Base-by-base conservation (phyloP, 1,140 invertebrate genomes). In the Archivesica marissinica region DNA sequence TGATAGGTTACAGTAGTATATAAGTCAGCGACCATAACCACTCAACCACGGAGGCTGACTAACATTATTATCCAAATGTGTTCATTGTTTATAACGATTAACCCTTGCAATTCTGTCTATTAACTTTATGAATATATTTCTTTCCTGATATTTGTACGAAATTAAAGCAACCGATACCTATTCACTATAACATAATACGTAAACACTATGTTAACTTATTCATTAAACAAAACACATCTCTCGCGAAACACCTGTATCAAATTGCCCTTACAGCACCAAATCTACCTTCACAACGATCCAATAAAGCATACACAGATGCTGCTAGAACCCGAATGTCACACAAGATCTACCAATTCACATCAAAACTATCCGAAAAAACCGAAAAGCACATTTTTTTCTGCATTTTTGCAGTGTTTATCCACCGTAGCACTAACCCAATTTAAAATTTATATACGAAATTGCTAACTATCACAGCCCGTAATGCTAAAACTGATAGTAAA, bases 401-500 rank as follows among this genome's bases (percentile, higher is more conserved):
- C 13, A 35, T 64, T 64, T 64, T 35, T 64, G 59, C 59, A 35
- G 2, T 13, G 20, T 64, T 11, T 64, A 64, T 35, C 30, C 59
- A 64, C 23, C 38, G 28, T 35, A 64, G 59, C 59, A 28, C 59
- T 64, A 64, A 25, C 59, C 7, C 20, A 64, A 64, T 64, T 64
- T 64, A 64, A 30, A 15, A 64, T 64, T 35, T 64, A 64, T n/a
- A n/a, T 64, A 64, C 59, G 15, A 64, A 64, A 33, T n/a, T n/a
- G n/a, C n/a, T 64, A 33, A 64, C 30, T 17, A 64, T 2, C 59
- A 64, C 30, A 35, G 30, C 1, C n/a, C 59, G 9, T 59, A 28
- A 64, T 35, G 59, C 2, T 64, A 64, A n/a, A 25, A 25, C 59
- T 35, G 59, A 64, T 64, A 64, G 59, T 64, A 64, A 64, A 64